Conservation (phyloP, 1,140 invertebrate genomes). For the Drosophila oshimai region DNA sequence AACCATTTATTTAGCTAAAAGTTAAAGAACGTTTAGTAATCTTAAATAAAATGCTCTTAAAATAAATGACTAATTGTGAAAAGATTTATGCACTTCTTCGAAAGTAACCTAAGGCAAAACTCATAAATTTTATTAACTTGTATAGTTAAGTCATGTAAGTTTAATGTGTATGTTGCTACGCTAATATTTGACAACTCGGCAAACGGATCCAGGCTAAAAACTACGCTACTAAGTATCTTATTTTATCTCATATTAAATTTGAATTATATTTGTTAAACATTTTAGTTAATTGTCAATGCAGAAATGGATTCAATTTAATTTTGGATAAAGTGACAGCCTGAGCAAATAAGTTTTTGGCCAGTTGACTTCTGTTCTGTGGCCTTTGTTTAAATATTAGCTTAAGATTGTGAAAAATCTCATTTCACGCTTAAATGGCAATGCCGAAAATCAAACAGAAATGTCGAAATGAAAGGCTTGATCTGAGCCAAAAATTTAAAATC, state of each 20-base stretch:
- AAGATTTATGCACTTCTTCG: no score
- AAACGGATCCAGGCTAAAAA: background rate
- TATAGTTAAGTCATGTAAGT: no score
- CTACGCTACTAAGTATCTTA: no score
- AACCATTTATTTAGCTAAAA: no score
- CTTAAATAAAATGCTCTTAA: no score
- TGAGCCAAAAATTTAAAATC: background rate
- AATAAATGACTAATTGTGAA: no score
- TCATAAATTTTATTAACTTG: no score
- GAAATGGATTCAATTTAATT: slow-evolving; percentile 16
- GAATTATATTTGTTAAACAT: background rate
- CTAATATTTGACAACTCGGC: no score
- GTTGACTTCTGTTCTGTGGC: background rate
- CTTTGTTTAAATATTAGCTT: slow-evolving; percentile 54
- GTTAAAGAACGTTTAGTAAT: no score
- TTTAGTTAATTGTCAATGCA: slow-evolving; percentile 10
- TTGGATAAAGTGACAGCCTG: slow-evolving; percentile 24
- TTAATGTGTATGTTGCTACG: no score
- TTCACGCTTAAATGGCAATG: slow-evolving; percentile 65
- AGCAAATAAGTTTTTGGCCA: slow-evolving; percentile 46
- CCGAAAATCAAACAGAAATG: slow-evolving; percentile 49
- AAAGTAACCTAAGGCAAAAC: no score
- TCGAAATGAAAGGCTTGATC: slow-evolving; percentile 6
- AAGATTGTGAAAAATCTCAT: slow-evolving; percentile 57
- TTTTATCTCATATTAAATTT: background rate